Evolutionary conservation across 2,797 vertebrate genomes (phyloP).

Genomic region (Sparidentex hasta): DNA sequence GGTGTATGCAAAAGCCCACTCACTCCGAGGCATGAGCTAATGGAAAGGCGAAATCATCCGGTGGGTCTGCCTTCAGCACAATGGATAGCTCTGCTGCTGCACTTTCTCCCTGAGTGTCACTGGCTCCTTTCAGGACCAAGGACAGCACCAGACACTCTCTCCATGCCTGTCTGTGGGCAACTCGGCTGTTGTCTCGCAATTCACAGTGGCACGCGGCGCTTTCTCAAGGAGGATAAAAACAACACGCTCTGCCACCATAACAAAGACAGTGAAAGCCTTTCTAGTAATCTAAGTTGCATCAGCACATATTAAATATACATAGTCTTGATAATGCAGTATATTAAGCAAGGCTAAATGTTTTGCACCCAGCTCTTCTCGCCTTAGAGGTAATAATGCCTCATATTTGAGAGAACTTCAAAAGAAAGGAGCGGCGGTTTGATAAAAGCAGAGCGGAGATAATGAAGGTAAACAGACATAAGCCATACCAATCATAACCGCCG

Average conservation of each 20-base stretch:
- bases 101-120: slow-evolving; percentile 26
- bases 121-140: slow-evolving; percentile 67
- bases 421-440: background rate
- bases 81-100: slow-evolving; percentile 53
- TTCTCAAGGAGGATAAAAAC: slow-evolving; percentile 35
- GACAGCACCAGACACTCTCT: slow-evolving; percentile 48
- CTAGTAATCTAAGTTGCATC: slow-evolving; percentile 39
- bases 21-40: slow-evolving; percentile 18
- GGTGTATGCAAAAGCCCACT: slow-evolving; percentile 44
- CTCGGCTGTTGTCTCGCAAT: slow-evolving; percentile 13
- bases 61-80: slow-evolving; percentile 51
- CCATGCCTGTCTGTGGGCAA: slow-evolving; percentile 14
- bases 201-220: background rate
- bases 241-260: slow-evolving; percentile 39
- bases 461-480: slow-evolving; percentile 22
- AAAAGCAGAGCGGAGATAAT: slow-evolving; percentile 13
- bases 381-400: slow-evolving; percentile 33
- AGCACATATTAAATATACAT: slow-evolving; percentile 33
- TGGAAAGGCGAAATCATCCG: slow-evolving; percentile 23
- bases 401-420: slow-evolving; percentile 12
- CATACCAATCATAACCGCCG: slow-evolving; percentile 19
- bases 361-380: slow-evolving; percentile 2
- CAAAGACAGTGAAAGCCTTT: slow-evolving; percentile 41
- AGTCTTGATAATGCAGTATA: slow-evolving; percentile 12
- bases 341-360: slow-evolving; percentile 32